phyloP scores from a whole-genome alignment of 2,797 vertebrate species.

The Pipistrellus nathusii region DNA sequence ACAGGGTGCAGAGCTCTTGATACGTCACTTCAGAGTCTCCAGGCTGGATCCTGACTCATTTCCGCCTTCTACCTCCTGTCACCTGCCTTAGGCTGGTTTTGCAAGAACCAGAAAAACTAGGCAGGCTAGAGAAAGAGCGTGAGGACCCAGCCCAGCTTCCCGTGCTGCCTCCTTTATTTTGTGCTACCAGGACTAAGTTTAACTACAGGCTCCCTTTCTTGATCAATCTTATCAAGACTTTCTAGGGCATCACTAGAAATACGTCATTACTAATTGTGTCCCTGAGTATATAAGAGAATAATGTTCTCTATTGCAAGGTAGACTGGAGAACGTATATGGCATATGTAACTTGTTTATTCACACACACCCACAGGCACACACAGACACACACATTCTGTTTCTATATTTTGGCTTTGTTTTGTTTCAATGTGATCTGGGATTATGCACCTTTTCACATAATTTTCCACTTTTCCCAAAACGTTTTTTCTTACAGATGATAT shows the following conservation, averaged over 20 bases:
- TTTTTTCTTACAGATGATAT: slow-evolving; percentile 20
- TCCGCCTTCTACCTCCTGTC: neutral
- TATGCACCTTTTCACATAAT: slow-evolving; percentile 10
- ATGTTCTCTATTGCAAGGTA: neutral
- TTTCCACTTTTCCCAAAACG: slow-evolving; percentile 38
- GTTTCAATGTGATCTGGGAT: slow-evolving; percentile 15
- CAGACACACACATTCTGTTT: neutral
- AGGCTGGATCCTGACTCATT: neutral
- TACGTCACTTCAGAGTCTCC: neutral
- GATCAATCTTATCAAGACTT: neutral
- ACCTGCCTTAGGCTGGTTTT: neutral
- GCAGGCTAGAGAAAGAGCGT: neutral
- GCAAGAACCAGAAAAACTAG: neutral
- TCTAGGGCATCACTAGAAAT: neutral
- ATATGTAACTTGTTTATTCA: neutral
- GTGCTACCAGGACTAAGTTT: neutral
- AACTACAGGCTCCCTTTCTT: neutral
- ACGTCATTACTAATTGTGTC: neutral
- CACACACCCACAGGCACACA: neutral
- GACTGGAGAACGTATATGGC: neutral
- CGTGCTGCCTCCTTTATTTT: neutral
- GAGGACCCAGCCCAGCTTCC: neutral
- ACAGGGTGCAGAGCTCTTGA: neutral
- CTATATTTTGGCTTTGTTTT: slow-evolving; percentile 8
- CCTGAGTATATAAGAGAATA: neutral